Evolutionary conservation across 2,113 vertebrate species (phyloP).

Genomic region (Halichoerus grypus): DNA sequence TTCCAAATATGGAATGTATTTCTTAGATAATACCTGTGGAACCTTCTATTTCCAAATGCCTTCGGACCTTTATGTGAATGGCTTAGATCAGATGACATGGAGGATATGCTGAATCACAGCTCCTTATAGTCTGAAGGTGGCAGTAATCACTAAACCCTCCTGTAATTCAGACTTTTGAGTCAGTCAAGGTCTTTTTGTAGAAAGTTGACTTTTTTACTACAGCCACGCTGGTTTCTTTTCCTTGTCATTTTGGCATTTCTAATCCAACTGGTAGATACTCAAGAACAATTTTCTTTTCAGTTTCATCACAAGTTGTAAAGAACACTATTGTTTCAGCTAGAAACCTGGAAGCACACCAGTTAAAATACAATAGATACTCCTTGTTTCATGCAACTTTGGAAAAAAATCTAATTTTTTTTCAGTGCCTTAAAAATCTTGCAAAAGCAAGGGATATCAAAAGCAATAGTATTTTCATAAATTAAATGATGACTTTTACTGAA

Average conservation of each 20-base stretch:
- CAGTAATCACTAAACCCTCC: background rate
- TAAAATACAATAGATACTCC: background rate
- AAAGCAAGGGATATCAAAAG: constrained; percentile 31
- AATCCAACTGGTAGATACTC: background rate
- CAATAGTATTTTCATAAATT: constrained; percentile 19
- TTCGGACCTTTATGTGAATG: background rate
- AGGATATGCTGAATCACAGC: background rate
- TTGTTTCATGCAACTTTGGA: background rate
- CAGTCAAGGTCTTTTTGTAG: background rate
- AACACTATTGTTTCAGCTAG: constrained; percentile 18
- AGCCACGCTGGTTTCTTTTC: background rate
- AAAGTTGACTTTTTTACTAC: background rate
- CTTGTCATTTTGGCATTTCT: constrained; percentile 9
- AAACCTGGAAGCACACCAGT: background rate
- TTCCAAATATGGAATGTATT: background rate
- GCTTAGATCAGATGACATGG: background rate
- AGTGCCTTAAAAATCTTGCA: constrained; percentile 30
- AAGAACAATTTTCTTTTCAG: background rate
- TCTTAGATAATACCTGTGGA: background rate
- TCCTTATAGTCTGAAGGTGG: background rate
- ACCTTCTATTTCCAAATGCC: background rate
- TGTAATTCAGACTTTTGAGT: background rate
- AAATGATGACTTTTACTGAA: constrained; percentile 24
- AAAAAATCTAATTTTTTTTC: background rate
- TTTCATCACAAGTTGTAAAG: background rate